A percentile compares a stretch with the other conserved stretches of the same genome.
These are phyloP conservation scores for Agrochola litura DNA, from an alignment of 2,888 invertebrate genomes.

Conservation along the genomic window DNA sequence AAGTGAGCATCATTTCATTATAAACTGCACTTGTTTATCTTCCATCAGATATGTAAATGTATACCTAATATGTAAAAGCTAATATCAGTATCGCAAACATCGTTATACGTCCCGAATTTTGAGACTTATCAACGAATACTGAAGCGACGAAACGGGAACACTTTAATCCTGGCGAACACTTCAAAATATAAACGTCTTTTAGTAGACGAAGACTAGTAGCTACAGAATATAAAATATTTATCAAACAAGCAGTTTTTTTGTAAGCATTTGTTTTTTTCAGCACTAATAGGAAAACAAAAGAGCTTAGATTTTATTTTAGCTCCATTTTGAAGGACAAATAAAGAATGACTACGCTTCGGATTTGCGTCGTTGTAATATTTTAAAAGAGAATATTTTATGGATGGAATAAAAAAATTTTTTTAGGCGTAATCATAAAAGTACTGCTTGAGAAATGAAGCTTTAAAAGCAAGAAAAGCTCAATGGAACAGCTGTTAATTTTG, in stretches of 20 bases:
- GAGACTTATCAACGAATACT: conserved; percentile 18
- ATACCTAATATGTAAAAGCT: not conserved
- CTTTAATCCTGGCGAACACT: conserved; percentile 18
- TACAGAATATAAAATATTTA: conserved; percentile 13
- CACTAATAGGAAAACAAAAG: conserved; percentile 2
- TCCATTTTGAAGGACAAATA: not conserved
- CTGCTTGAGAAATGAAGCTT: not conserved
- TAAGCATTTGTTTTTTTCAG: not conserved
- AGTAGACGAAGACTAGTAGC: not conserved
- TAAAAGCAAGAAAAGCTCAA: not conserved
- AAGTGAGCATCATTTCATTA: not conserved
- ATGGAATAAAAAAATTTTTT: not conserved
- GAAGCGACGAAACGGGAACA: not conserved
- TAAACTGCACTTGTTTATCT: not conserved
- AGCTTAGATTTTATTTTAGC: not conserved
- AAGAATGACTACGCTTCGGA: not conserved
- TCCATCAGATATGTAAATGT: not conserved
- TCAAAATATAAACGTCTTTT: conserved; percentile 7
- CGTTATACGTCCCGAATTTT: conserved; percentile 8
- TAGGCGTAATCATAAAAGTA: not conserved
- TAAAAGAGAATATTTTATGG: not conserved
- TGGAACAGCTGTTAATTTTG: not conserved
- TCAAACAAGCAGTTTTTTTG: not conserved
- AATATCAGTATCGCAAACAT: not conserved
- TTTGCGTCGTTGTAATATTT: not conserved